These are phyloP conservation scores for Sialia sialis DNA, from an alignment of 2,113 vertebrate species.

Conservation along the genomic window DNA sequence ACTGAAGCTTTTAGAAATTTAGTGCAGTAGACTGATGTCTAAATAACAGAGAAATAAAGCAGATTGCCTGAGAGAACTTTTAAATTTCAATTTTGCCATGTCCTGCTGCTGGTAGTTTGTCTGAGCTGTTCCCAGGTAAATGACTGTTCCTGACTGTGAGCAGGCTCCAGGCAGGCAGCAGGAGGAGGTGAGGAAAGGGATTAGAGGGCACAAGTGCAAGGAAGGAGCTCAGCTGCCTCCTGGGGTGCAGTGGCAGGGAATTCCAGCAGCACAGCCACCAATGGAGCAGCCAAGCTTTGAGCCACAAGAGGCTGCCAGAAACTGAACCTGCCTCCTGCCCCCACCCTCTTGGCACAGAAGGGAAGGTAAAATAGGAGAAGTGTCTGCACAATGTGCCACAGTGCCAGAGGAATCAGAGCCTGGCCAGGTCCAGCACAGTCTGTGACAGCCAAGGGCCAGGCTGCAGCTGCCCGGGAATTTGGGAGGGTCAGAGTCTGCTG, in stretches of 20 bases:
- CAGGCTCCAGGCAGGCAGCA: neutral
- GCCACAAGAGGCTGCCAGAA: neutral
- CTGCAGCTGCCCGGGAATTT: neutral
- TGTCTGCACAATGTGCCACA: neutral
- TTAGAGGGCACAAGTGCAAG: neutral
- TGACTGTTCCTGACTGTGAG: neutral
- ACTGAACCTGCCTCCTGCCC: neutral
- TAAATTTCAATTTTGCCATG: neutral
- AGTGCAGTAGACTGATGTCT: neutral
- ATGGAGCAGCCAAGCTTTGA: rapidly evolving
- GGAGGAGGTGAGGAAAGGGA: neutral
- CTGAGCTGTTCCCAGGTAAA: neutral
- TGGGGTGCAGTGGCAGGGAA: neutral
- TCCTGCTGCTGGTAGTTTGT: neutral
- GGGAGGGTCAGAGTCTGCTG: neutral
- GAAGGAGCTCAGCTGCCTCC: neutral
- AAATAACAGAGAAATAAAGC: neutral
- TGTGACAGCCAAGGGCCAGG: neutral
- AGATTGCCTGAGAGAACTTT: neutral
- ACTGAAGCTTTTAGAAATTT: neutral
- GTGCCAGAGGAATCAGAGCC: neutral
- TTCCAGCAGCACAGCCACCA: neutral
- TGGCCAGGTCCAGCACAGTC: neutral
- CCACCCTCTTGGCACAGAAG: neutral
- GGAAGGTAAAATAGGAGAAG: neutral